Evolutionary conservation across 2,888 invertebrate genomes (phyloP).

Genomic region (Polylopha cassiicola): DNA sequence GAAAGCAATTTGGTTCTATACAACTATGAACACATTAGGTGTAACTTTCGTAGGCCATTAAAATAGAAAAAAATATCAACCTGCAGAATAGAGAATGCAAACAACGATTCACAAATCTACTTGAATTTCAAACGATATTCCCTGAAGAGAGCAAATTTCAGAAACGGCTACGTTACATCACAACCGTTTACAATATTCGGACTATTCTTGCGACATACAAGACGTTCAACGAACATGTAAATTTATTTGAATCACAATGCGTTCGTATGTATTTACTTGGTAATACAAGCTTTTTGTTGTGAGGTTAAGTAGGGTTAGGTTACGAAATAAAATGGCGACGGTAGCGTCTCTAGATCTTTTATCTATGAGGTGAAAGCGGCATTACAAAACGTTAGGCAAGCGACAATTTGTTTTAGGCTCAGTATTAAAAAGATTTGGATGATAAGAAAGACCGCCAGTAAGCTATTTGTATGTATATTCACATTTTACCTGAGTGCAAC

Average conservation of each 20-base stretch:
- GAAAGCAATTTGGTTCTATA: too few relatives aligned
- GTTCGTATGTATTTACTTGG: constrained; percentile 60
- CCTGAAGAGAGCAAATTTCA: constrained; percentile 12
- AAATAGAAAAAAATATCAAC: too few relatives aligned
- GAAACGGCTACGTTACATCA: constrained; percentile 41
- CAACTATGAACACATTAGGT: too few relatives aligned
- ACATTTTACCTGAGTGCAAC: too few relatives aligned
- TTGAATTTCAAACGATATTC: too few relatives aligned
- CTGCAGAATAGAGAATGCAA: too few relatives aligned
- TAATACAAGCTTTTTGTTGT: constrained; percentile 55
- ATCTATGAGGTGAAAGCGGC: constrained; percentile 25
- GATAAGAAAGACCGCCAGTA: neutral
- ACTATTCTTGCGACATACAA: constrained; percentile 47
- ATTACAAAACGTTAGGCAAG: constrained; percentile 15
- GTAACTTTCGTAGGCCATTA: too few relatives aligned
- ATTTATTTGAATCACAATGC: constrained; percentile 73
- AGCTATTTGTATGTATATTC: too few relatives aligned
- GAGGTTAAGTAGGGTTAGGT: constrained; percentile 62
- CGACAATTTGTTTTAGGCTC: constrained; percentile 10
- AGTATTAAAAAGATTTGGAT: constrained; percentile 1
- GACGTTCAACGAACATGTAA: constrained; percentile 46
- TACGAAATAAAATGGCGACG: constrained; percentile 41
- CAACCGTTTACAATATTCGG: constrained; percentile 33
- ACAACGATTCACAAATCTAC: too few relatives aligned
- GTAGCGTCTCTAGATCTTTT: constrained; percentile 25